Conservation (phyloP, 2,113 vertebrate species). For the Oophaga pumilio region DNA sequence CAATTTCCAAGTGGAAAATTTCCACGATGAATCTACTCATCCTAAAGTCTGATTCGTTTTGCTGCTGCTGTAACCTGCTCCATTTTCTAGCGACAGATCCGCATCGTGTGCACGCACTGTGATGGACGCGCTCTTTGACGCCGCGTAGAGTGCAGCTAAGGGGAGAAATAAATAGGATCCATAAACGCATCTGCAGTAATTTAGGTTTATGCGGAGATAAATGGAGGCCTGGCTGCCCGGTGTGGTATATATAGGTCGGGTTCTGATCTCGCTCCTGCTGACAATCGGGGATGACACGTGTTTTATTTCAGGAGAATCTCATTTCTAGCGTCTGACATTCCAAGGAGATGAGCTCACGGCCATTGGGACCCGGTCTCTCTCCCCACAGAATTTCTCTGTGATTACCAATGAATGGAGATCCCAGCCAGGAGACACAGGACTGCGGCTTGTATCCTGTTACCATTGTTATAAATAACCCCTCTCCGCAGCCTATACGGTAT, state of each 20-base stretch:
- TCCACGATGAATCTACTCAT: too few relatives aligned
- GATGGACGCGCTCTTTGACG: neutral
- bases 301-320: constrained; percentile 48
- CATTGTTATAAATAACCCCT: constrained; percentile 33
- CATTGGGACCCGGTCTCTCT: constrained; percentile 28
- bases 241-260: constrained; percentile 2
- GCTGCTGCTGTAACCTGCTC: too few relatives aligned
- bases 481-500: neutral
- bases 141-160: neutral
- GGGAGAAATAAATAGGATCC: constrained; percentile 30
- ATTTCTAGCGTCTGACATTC: constrained; percentile 43
- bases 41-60: too few relatives aligned
- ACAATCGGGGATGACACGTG: constrained; percentile 42
- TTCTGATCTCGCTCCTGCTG: constrained; percentile 20
- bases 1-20: too few relatives aligned
- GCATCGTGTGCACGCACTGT: too few relatives aligned
- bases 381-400: constrained; percentile 31
- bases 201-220: neutral
- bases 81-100: too few relatives aligned
- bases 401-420: constrained; percentile 28
- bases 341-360: constrained; percentile 35
- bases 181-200: neutral
- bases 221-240: too few relatives aligned
- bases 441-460: constrained; percentile 20
- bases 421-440: constrained; percentile 27